A percentile compares a stretch with the other conserved stretches of the same genome.
Conservation (phyloP, 1,140 invertebrate species). For the Odontomachus brunneus region DNA sequence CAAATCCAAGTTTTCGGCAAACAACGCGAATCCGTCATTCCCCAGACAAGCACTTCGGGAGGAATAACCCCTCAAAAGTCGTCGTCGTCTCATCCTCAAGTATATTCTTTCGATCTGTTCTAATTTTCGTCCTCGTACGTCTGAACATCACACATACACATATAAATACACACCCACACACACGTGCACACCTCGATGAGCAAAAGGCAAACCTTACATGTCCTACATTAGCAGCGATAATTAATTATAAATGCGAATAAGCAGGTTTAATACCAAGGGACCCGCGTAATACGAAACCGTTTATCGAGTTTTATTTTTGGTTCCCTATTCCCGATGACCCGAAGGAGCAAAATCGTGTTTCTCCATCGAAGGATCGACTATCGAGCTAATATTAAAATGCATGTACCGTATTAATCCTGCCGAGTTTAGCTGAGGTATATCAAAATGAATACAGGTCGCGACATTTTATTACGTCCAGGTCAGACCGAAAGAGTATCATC, state of each 20-base stretch:
- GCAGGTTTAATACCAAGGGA: constrained; percentile 45
- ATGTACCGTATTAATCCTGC: constrained; percentile 57
- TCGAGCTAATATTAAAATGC: constrained; percentile 72
- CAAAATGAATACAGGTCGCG: constrained; percentile 72
- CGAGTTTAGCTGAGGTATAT: constrained; percentile 69
- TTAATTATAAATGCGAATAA: constrained; percentile 53
- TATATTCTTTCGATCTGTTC: not conserved
- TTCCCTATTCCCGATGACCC: constrained; percentile 53
- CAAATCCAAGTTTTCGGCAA: not conserved
- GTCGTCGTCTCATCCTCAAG: not conserved
- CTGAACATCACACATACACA: not conserved
- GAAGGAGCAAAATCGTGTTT: constrained; percentile 60
- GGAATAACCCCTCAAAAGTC: not conserved
- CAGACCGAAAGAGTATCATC: constrained; percentile 56
- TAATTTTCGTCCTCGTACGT: not conserved
- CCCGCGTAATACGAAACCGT: constrained; percentile 33
- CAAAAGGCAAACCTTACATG: constrained; percentile 9
- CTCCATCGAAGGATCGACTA: constrained; percentile 64
- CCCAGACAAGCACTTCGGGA: not conserved
- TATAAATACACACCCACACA: not conserved
- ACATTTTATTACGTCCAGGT: constrained; percentile 67
- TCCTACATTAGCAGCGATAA: constrained; percentile 38
- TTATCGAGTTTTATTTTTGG: constrained; percentile 69
- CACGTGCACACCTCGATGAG: not conserved
- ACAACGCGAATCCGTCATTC: not conserved